A percentile compares a stretch with the other conserved stretches of the same genome.
phyloP scores from a whole-genome alignment of 2,797 vertebrate species.

The Periophthalmus magnuspinnatus region DNA sequence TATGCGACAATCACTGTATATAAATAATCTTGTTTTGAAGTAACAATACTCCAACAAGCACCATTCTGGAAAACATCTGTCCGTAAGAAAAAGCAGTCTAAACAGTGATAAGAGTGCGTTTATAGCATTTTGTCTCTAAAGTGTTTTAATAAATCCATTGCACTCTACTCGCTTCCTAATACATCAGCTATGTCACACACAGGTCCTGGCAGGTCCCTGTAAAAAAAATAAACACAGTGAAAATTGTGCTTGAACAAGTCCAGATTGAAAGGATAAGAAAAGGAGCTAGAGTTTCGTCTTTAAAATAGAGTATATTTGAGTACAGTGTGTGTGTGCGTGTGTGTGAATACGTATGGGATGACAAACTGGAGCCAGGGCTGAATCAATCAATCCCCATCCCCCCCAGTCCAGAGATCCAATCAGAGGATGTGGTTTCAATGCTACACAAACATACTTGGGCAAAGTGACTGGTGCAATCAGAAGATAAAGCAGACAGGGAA shows the following conservation, averaged over 20 bases:
- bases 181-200: conserved; percentile 6
- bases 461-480: conserved; percentile 18
- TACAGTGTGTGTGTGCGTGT: conserved; percentile 5
- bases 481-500: conserved; percentile 8
- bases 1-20: too few species aligned
- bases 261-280: conserved; percentile 20
- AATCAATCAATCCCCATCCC: conserved; percentile 43
- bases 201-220: conserved; percentile 15
- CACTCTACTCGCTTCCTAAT: conserved; percentile 18
- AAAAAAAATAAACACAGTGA: conserved; percentile 34
- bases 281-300: conserved; percentile 32
- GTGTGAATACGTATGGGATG: conserved; percentile 21
- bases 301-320: conserved; percentile 25
- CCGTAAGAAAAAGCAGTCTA: conserved; percentile 28
- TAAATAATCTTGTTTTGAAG: not conserved
- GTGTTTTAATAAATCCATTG: conserved; percentile 27
- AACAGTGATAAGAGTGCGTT: conserved; percentile 27
- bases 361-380: conserved; percentile 44
- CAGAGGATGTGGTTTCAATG: conserved; percentile 73
- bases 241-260: conserved; percentile 25
- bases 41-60: not conserved
- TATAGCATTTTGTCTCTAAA: conserved; percentile 16
- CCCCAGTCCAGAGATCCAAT: conserved; percentile 67
- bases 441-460: conserved; percentile 57
- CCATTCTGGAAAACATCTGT: too few species aligned